phyloP scores from a whole-genome alignment of 2,888 invertebrate species.

The Capitulum mitella region DNA sequence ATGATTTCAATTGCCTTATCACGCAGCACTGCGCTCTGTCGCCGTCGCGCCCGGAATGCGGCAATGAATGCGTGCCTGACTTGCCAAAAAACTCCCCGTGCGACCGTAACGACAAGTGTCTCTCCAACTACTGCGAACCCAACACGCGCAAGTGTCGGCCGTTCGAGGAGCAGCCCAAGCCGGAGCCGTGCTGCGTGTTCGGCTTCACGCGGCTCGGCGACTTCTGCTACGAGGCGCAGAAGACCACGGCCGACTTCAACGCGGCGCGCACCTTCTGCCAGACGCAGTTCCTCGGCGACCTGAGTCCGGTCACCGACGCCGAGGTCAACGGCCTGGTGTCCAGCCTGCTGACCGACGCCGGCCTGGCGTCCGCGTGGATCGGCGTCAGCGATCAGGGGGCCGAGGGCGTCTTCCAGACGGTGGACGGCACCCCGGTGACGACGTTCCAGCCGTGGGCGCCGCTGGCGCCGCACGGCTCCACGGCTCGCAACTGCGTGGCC shows the following conservation, averaged over 20 bases:
- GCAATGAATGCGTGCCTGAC: not conserved
- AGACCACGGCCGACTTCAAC: not conserved
- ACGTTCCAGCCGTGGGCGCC: not conserved
- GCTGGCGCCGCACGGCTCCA: not conserved
- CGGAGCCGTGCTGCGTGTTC: constrained; percentile 7
- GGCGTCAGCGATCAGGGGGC: not conserved
- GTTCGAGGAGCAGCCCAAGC: not conserved
- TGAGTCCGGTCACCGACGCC: not conserved
- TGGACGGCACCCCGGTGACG: not conserved
- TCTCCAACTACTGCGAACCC: not conserved
- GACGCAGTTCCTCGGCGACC: not conserved
- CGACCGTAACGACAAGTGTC: not conserved
- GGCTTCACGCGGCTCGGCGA: not conserved
- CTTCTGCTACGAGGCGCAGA: not conserved
- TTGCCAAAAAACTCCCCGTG: not conserved
- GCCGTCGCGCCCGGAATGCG: not conserved
- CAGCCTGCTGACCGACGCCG: not conserved
- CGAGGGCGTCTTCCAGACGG: not conserved
- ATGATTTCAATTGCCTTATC: not conserved
- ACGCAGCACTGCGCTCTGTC: not conserved
- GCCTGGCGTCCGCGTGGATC: not conserved
- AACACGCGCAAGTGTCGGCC: not conserved
- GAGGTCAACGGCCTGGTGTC: not conserved
- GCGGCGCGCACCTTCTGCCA: not conserved
- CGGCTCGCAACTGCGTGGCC: not conserved